Conservation (phyloP, 2,113 vertebrate species). For the Halcyon malimbica region DNA sequence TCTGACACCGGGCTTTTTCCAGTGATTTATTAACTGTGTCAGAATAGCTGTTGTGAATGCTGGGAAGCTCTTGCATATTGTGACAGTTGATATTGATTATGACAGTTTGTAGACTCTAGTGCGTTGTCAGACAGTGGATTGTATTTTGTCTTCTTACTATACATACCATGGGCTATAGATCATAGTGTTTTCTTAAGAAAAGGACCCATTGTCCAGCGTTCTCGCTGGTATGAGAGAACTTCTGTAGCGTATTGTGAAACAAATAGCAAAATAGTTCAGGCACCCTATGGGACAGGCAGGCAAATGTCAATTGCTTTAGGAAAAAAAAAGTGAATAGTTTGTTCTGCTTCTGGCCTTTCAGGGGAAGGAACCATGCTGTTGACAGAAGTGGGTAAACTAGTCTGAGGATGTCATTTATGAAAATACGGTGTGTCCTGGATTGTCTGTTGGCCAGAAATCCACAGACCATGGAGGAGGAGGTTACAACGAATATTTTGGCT, state of each 20-base stretch:
- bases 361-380: background rate
- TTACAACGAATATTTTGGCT: background rate
- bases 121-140: slow-evolving; percentile 48
- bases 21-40: slow-evolving; percentile 76
- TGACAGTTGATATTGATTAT: slow-evolving; percentile 76
- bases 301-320: slow-evolving; percentile 33
- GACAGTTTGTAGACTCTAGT: slow-evolving; percentile 64
- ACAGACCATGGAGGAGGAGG: rapidly evolving
- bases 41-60: slow-evolving; percentile 66
- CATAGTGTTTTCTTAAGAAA: slow-evolving; percentile 54
- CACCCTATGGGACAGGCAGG: slow-evolving; percentile 22
- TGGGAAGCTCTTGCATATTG: slow-evolving; percentile 62
- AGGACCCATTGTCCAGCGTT: slow-evolving; percentile 38
- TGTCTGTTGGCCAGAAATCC: background rate
- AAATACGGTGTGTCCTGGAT: background rate
- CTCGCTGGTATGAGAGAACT: slow-evolving; percentile 11
- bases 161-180: slow-evolving; percentile 59
- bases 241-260: slow-evolving; percentile 30
- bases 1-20: slow-evolving; percentile 52
- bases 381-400: background rate
- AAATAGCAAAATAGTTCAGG: slow-evolving; percentile 42
- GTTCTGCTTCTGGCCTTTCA: slow-evolving; percentile 3
- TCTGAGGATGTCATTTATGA: background rate
- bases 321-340: background rate
- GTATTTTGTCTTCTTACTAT: slow-evolving; percentile 63